phyloP scores from a whole-genome alignment of 2,888 invertebrate species.

The Erynnis tages region DNA sequence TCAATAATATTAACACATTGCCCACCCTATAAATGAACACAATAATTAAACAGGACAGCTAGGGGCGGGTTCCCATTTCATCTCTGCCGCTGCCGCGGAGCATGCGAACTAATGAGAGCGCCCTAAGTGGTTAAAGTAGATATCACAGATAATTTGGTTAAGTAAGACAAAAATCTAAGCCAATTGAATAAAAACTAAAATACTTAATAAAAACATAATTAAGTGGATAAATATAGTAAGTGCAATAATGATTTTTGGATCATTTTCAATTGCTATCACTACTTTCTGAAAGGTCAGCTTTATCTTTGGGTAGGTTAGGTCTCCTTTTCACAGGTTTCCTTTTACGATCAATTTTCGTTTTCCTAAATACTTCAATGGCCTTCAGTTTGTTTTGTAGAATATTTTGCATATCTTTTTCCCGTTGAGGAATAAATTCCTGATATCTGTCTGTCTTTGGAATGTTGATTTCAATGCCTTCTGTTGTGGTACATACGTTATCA shows the following conservation, averaged over 20 bases:
- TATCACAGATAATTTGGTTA: too few relatives aligned
- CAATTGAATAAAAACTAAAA: too few relatives aligned
- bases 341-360: conserved; percentile 83
- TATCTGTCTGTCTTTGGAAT: conserved; percentile 62
- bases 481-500: conserved; percentile 52
- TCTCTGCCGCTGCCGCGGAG: too few relatives aligned
- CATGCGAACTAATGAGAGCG: too few relatives aligned
- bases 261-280: conserved; percentile 77
- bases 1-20: too few relatives aligned
- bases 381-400: conserved; percentile 86
- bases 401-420: conserved; percentile 84
- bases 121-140: too few relatives aligned
- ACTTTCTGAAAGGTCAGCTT: conserved; percentile 86
- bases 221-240: not conserved
- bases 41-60: too few relatives aligned
- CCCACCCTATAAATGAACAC: too few relatives aligned
- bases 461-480: conserved; percentile 49
- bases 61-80: too few relatives aligned
- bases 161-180: too few relatives aligned
- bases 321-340: conserved; percentile 68
- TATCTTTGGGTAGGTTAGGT: conserved; percentile 74
- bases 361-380: conserved; percentile 88
- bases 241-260: not conserved
- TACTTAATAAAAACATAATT: too few relatives aligned
- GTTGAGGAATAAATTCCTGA: conserved; percentile 87